These are phyloP conservation scores for Harpagifer antarcticus DNA, from an alignment of 2,797 vertebrate species.

Conservation along the genomic window DNA sequence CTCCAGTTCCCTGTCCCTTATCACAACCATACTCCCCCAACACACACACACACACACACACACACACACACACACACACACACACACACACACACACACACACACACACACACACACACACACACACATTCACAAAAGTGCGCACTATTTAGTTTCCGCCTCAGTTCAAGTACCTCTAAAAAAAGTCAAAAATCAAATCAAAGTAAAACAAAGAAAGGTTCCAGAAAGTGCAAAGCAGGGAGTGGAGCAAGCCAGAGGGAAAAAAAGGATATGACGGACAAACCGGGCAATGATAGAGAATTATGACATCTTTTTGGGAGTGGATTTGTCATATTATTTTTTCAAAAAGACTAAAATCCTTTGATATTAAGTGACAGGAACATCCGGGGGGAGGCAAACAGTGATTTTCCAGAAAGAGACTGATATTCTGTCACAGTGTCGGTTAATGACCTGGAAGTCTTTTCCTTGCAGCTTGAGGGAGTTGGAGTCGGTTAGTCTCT, in stretches of 20 bases:
- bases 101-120: too few relatives aligned
- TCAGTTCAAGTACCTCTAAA: constrained; percentile 68
- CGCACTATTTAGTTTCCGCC: constrained; percentile 48
- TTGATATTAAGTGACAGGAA: constrained; percentile 78
- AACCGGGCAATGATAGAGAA: constrained; percentile 76
- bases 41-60: constrained; percentile 38
- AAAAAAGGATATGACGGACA: constrained; percentile 65
- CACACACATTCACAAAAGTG: constrained; percentile 30
- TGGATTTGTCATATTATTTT: constrained; percentile 73
- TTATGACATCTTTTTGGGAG: constrained; percentile 77
- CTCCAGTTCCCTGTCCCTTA: constrained; percentile 80
- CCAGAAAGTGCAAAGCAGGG: constrained; percentile 70
- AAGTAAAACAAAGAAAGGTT: constrained; percentile 70
- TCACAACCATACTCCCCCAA: constrained; percentile 71
- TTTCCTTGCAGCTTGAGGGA: constrained; percentile 66
- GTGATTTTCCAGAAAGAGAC: constrained; percentile 63
- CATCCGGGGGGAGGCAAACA: constrained; percentile 71
- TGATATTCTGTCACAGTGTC: constrained; percentile 63
- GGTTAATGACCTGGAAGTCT: constrained; percentile 78
- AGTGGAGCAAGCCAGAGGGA: constrained; percentile 45
- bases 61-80: constrained; percentile 36
- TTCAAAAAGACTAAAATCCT: constrained; percentile 64
- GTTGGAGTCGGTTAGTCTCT: constrained; percentile 45
- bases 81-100: constrained; percentile 15
- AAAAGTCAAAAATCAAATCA: constrained; percentile 52